phyloP scores from a whole-genome alignment of 2,113 vertebrate species.

The chimpanzee (Pan troglodytes) region NHGRI_mPanTro3-v2.1_pri NC_072403.2:84776001-84776500 shows the following conservation, averaged over 20 bases:
- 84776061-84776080: neutral
- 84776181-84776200: neutral
- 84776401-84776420: neutral
- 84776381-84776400: neutral
- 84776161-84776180: neutral
- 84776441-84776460: conserved; percentile 65
- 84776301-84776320: neutral
- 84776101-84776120: neutral
- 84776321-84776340: neutral
- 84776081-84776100: neutral
- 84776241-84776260: neutral
- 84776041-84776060: neutral
- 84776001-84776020: neutral
- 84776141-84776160: neutral
- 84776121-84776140: neutral
- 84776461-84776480: conserved; percentile 69
- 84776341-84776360: neutral
- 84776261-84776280: neutral
- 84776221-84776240: neutral
- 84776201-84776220: neutral
- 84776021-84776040: neutral
- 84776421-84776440: conserved; percentile 49
- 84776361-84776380: neutral
- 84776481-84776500: conserved; percentile 63
- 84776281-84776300: neutral